Conservation (phyloP, 1,140 invertebrate genomes). For the Aporrectodea caliginosa region DNA sequence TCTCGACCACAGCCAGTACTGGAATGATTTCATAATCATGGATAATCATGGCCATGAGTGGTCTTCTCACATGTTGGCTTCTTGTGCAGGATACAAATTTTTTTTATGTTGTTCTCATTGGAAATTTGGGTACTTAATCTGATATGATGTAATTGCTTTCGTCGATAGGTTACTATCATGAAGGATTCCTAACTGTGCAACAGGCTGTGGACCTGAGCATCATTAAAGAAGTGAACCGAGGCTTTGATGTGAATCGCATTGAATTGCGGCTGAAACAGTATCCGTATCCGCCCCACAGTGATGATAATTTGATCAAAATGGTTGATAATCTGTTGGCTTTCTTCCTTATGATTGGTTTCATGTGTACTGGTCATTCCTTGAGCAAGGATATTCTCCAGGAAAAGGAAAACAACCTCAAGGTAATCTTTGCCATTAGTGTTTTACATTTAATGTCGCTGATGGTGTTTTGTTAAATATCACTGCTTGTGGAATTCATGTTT, state of each 20-base stretch:
- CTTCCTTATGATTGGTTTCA: slow-evolving; percentile 66
- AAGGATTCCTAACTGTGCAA: slow-evolving; percentile 63
- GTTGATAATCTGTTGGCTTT: slow-evolving; percentile 61
- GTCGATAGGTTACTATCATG: slow-evolving; percentile 67
- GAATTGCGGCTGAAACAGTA: slow-evolving; percentile 59
- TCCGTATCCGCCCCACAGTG: slow-evolving; percentile 51
- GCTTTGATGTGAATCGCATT: slow-evolving; percentile 11
- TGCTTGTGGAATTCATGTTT: neutral
- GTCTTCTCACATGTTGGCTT: too few relatives aligned
- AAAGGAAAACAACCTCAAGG: slow-evolving; percentile 53
- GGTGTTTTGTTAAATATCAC: neutral
- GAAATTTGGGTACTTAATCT: too few relatives aligned
- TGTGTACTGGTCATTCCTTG: slow-evolving; percentile 52
- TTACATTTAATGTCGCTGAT: too few relatives aligned
- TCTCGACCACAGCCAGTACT: too few relatives aligned
- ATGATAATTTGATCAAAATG: slow-evolving; percentile 50
- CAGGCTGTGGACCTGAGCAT: slow-evolving; percentile 62
- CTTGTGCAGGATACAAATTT: too few relatives aligned
- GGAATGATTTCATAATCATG: too few relatives aligned
- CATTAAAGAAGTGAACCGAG: slow-evolving; percentile 45
- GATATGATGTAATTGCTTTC: slow-evolving; percentile 57
- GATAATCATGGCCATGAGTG: too few relatives aligned
- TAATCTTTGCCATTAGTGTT: too few relatives aligned
- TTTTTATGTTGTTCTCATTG: too few relatives aligned
- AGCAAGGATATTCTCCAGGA: slow-evolving; percentile 52